Conservation (phyloP, 2,113 vertebrate species). For the Helogale parvula region DNA sequence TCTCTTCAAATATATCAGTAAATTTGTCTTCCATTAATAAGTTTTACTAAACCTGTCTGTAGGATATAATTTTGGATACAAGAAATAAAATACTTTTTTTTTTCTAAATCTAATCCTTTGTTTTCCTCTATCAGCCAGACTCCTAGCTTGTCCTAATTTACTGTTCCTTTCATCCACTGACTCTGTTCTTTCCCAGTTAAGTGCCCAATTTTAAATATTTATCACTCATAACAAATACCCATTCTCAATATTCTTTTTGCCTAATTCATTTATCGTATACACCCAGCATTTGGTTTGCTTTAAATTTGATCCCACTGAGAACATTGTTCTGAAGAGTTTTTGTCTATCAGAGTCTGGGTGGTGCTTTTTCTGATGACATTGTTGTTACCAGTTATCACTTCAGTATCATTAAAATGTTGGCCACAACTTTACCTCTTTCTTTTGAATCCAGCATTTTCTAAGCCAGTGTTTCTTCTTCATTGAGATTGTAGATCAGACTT, state of each 20-base stretch:
- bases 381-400: background rate
- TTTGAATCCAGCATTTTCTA: conserved; percentile 48
- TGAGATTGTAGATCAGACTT: conserved; percentile 36
- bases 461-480: conserved; percentile 36
- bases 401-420: conserved; percentile 22
- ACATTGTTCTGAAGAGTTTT: conserved; percentile 14
- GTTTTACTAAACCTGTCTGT: conserved; percentile 3
- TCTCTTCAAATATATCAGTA: background rate
- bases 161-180: background rate
- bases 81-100: conserved; percentile 22
- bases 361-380: conserved; percentile 19
- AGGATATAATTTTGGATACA: conserved; percentile 27
- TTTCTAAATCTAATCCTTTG: conserved; percentile 13
- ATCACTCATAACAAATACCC: background rate
- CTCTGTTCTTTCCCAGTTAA: conserved; percentile 7
- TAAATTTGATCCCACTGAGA: background rate
- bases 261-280: background rate
- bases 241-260: background rate
- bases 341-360: background rate
- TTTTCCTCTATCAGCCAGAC: conserved; percentile 28
- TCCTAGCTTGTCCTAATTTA: background rate
- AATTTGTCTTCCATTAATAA: conserved; percentile 10
- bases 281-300: conserved; percentile 26
- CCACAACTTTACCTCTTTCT: background rate
- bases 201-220: background rate